These are phyloP conservation scores for Platorchestia sp. DNA, from an alignment of 1,140 invertebrate genomes.

Conservation along the genomic window DNA sequence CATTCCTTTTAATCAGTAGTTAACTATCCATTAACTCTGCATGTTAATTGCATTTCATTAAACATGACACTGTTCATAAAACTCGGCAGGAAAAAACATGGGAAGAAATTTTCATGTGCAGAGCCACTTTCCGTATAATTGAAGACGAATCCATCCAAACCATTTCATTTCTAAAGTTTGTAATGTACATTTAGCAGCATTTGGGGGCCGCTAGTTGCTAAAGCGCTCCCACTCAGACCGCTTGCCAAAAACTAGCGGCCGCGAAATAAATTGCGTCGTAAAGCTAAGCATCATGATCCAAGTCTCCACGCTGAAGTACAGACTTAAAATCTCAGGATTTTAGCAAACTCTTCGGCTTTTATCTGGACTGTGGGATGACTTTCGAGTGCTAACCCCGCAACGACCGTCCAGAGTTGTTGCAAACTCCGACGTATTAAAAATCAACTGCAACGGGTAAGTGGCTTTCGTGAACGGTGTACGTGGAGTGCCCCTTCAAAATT, in stretches of 20 bases:
- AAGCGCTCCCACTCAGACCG: background rate
- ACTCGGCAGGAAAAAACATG: too few species aligned
- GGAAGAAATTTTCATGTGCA: too few species aligned
- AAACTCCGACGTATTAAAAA: background rate
- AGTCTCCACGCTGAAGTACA: background rate
- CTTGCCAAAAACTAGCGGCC: background rate
- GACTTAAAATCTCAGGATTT: background rate
- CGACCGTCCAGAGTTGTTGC: background rate
- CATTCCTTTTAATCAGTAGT: too few species aligned
- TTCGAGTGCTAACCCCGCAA: constrained; percentile 23
- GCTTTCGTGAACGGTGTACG: background rate
- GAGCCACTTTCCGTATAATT: background rate
- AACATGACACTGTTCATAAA: too few species aligned
- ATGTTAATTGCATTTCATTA: too few species aligned
- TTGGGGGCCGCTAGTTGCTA: background rate
- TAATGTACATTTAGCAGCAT: background rate
- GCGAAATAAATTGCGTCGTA: constrained; percentile 11
- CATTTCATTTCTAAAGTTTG: background rate
- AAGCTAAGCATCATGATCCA: constrained; percentile 33
- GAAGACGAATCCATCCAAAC: background rate
- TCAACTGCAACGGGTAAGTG: background rate
- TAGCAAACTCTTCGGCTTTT: constrained; percentile 34
- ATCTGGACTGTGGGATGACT: constrained; percentile 37
- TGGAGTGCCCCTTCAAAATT: background rate
- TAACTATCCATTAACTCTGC: too few species aligned